Percentiles rank a stretch among this genome's conserved stretches.
phyloP scores from a whole-genome alignment of 2,888 invertebrate species.

The Fragum sueziense region DNA sequence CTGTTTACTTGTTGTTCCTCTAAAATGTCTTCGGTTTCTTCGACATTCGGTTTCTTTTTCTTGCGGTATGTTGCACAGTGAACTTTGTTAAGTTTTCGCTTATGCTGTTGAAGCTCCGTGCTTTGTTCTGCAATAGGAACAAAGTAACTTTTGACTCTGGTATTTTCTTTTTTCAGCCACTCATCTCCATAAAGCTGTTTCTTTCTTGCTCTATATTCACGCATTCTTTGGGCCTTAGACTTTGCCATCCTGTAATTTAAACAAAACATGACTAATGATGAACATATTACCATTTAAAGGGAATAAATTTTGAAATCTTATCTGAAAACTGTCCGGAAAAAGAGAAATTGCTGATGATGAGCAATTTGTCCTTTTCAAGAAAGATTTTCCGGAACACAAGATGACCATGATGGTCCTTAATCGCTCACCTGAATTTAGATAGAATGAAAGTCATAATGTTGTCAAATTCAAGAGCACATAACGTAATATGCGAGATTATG shows the following conservation, averaged over 20 bases:
- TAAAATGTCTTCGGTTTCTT: not conserved
- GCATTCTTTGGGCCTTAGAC: slow-evolving; percentile 8
- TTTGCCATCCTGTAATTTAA: slow-evolving; percentile 6
- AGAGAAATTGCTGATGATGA: no score
- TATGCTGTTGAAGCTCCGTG: not conserved
- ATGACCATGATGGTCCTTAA: no score
- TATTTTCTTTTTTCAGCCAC: not conserved
- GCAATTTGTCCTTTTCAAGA: no score
- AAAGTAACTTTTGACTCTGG: not conserved
- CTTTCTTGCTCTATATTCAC: slow-evolving; percentile 5
- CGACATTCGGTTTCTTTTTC: not conserved
- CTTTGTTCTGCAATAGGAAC: not conserved
- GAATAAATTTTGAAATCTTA: no score
- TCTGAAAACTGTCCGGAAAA: no score
- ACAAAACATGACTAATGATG: no score
- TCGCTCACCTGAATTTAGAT: no score
- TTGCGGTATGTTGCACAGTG: not conserved
- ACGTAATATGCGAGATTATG: no score
- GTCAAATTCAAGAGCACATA: no score
- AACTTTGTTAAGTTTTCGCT: not conserved
- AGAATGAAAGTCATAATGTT: no score
- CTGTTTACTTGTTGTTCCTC: not conserved
- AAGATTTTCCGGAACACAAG: no score
- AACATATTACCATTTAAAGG: no score
- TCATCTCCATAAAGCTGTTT: not conserved